Evolutionary conservation across 2,113 vertebrate species (phyloP).

Genomic region (Macquaria ambigua): DNA sequence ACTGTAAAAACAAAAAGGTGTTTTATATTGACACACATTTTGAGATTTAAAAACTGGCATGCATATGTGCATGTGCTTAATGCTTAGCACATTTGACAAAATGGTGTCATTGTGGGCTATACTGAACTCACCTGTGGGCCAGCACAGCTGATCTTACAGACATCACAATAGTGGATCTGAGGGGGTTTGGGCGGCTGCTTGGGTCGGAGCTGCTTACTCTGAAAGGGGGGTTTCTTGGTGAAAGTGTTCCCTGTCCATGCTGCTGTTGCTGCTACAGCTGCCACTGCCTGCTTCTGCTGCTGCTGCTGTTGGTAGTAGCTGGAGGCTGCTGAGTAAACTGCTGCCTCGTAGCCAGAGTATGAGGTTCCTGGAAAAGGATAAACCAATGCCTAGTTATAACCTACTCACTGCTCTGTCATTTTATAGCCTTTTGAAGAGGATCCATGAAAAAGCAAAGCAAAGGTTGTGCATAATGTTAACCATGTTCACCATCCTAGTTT

Average conservation of each 20-base stretch:
- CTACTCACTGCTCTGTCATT: background rate
- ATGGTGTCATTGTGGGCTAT: background rate
- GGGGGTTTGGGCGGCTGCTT: conserved; percentile 98
- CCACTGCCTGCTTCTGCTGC: conserved; percentile 91
- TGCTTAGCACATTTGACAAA: background rate
- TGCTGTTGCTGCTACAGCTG: conserved; percentile 92
- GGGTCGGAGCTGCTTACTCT: conserved; percentile 96
- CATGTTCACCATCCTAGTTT: background rate
- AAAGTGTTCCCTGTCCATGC: conserved; percentile 97
- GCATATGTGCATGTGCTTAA: background rate
- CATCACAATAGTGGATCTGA: conserved; percentile 99
- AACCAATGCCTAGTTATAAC: background rate
- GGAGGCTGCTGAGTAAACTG: conserved; percentile 98
- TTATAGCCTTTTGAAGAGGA: background rate
- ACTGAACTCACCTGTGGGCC: conserved; percentile 92
- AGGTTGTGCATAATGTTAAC: background rate
- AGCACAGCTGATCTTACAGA: conserved; percentile 99
- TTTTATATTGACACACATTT: background rate
- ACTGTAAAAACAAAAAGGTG: background rate
- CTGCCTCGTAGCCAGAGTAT: conserved; percentile 98
- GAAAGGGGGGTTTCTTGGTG: conserved; percentile 96
- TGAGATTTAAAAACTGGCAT: background rate
- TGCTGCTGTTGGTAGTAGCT: conserved; percentile 93
- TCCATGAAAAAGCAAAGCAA: background rate
- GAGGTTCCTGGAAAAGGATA: conserved; percentile 88